phyloP scores from a whole-genome alignment of 1,140 invertebrate genomes.

The Manduca sexta region DNA sequence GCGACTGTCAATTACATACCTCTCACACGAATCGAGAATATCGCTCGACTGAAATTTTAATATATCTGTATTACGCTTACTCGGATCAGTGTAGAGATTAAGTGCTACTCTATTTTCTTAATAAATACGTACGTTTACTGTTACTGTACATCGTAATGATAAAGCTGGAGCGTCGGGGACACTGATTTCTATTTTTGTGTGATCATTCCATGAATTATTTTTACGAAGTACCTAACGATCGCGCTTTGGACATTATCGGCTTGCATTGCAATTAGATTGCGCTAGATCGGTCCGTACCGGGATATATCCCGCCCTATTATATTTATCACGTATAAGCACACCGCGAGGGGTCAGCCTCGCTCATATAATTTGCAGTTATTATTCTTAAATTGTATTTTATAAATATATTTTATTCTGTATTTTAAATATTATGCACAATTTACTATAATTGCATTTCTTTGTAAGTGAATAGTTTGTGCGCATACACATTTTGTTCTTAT shows the following conservation, averaged over 20 bases:
- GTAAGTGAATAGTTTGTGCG: slow-evolving; percentile 57
- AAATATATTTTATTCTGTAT: slow-evolving; percentile 68
- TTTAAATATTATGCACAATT: slow-evolving; percentile 69
- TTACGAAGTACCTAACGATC: slow-evolving; percentile 22
- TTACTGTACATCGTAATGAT: slow-evolving; percentile 49
- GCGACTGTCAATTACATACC: slow-evolving; percentile 47
- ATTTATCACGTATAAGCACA: slow-evolving; percentile 43
- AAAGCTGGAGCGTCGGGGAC: slow-evolving; percentile 36
- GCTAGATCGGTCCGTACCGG: slow-evolving; percentile 30
- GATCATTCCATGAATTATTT: slow-evolving; percentile 58
- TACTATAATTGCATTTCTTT: slow-evolving; percentile 62
- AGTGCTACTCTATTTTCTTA: slow-evolving; percentile 71
- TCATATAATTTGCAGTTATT: slow-evolving; percentile 65
- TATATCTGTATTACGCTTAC: slow-evolving; percentile 72
- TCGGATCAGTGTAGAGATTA: slow-evolving; percentile 67
- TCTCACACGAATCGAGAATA: slow-evolving; percentile 64
- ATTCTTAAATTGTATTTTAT: slow-evolving; percentile 67
- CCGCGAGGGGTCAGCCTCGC: slow-evolving; percentile 38
- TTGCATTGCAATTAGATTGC: slow-evolving; percentile 63
- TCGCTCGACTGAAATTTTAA: slow-evolving; percentile 65
- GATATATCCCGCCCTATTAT: slow-evolving; percentile 11
- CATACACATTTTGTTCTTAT: slow-evolving; percentile 63
- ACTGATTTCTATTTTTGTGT: slow-evolving; percentile 53
- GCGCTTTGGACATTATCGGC: slow-evolving; percentile 21
- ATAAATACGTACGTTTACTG: slow-evolving; percentile 56